These are phyloP conservation scores for Tenthredo scrophulariae DNA, from an alignment of 2,888 invertebrate genomes.

Conservation along the genomic window DNA sequence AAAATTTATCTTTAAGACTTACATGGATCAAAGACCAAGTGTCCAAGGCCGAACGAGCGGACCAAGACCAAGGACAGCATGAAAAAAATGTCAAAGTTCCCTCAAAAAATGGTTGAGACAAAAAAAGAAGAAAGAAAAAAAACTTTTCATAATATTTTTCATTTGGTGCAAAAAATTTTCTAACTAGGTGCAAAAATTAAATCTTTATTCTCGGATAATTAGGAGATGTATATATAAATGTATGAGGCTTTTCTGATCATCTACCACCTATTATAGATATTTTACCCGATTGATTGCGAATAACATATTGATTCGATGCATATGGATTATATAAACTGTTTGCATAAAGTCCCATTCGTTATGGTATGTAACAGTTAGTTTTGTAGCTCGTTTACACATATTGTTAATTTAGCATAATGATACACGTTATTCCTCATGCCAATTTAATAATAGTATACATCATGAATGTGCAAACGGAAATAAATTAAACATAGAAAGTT, in stretches of 20 bases:
- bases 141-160: slow-evolving; percentile 59
- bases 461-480: background rate
- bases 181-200: slow-evolving; percentile 62
- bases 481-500: background rate
- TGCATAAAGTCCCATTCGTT: background rate
- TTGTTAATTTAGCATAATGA: slow-evolving; percentile 6
- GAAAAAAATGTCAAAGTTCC: slow-evolving; percentile 74
- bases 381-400: background rate
- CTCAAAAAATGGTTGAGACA: slow-evolving; percentile 72
- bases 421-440: slow-evolving; percentile 15
- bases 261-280: background rate
- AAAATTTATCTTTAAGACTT: slow-evolving; percentile 72
- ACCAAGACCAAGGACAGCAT: slow-evolving; percentile 69
- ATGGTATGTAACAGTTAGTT: background rate
- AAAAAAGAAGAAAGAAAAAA: slow-evolving; percentile 71
- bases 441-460: background rate
- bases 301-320: background rate
- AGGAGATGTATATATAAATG: background rate
- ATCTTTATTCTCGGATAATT: background rate
- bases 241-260: background rate
- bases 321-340: background rate
- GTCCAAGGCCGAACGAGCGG: slow-evolving; percentile 65
- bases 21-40: slow-evolving; percentile 71
- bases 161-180: slow-evolving; percentile 66
- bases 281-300: background rate